A percentile compares a stretch with the other conserved stretches of the same genome.
Evolutionary conservation across 2,113 vertebrate species (phyloP).

Genomic region (Chitala chitala): DNA sequence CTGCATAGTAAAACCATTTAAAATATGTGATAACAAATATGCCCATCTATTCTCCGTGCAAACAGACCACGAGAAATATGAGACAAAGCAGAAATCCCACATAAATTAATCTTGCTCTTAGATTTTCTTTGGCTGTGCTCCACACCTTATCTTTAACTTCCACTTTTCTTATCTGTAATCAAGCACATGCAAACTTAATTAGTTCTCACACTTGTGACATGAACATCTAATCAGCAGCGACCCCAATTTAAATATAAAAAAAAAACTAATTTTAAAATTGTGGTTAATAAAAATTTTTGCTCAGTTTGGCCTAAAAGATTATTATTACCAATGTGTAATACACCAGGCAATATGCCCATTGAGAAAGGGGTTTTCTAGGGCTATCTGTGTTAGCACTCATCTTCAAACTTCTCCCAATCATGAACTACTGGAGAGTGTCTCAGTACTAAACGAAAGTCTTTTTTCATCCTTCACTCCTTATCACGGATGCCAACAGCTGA

Average conservation of each 20-base stretch:
- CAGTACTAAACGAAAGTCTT: background rate
- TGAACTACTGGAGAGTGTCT: background rate
- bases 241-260: constrained; percentile 56
- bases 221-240: constrained; percentile 61
- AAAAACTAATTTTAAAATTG: constrained; percentile 25
- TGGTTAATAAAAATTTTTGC: constrained; percentile 45
- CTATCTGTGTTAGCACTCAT: constrained; percentile 22
- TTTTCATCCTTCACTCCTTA: background rate
- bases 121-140: background rate
- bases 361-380: background rate
- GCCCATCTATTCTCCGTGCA: too few species aligned
- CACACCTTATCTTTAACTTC: constrained; percentile 50
- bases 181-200: constrained; percentile 60
- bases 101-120: too few species aligned
- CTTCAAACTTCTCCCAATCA: constrained; percentile 24
- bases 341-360: constrained; percentile 20
- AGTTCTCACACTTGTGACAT: constrained; percentile 55
- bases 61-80: background rate
- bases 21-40: too few species aligned
- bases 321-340: constrained; percentile 31
- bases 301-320: constrained; percentile 28
- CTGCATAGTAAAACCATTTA: too few species aligned
- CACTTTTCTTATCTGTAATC: constrained; percentile 61
- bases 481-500: background rate
- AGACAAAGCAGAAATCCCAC: background rate